Base-by-base conservation (phyloP, 2,888 invertebrate genomes). In the Hemaris fuciformis region DNA sequence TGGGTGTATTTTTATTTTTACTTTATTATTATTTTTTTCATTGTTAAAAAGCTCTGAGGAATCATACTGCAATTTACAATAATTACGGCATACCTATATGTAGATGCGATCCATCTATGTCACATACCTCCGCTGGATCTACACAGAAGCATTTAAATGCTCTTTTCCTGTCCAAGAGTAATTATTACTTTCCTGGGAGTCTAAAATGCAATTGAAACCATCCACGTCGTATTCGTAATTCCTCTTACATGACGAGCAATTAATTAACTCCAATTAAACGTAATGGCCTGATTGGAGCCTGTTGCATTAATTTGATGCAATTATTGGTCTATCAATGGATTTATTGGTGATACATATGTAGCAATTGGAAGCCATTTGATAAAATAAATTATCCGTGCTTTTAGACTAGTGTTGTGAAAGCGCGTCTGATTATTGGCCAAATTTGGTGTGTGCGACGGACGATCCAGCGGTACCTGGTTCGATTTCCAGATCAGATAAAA, bases 221-320 rank as follows among this genome's bases (percentile, higher is more conserved):
- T 18, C 31, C 31, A 15, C 45, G 13, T 22, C 15, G 48, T 53
- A 53, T 13, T 22, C 15, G 48, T 53, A 53, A 20, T 53, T 25
- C 18, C 18, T 43, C 20, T 27, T 31, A 53, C 18, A 53, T 53
- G 53, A 53, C 27, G 53, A 53, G 27, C 53, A 18, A 53, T 53
- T 53, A 15, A 53, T 53, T 53, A 53, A 53, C 18, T 53, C 27
- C 53, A 53, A 53, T 53, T 31, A 53, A 53, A 31, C 53, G 31
- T 53, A 53, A 53, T 31, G 53, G 27, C 31, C 27, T 18, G 53
- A 53, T 53, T 53, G 53, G 53, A 31, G 27, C 31, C 53, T 53
- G 31, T 27, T 53, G 53, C 53, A 27, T 53, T 53, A 53, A 53
- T 53, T 53, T 18, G 31, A 53, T 18, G 53, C 53, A 53, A 53